phyloP scores from a whole-genome alignment of 1,140 invertebrate species.

The Brachionus asplanchnoidis region DNA sequence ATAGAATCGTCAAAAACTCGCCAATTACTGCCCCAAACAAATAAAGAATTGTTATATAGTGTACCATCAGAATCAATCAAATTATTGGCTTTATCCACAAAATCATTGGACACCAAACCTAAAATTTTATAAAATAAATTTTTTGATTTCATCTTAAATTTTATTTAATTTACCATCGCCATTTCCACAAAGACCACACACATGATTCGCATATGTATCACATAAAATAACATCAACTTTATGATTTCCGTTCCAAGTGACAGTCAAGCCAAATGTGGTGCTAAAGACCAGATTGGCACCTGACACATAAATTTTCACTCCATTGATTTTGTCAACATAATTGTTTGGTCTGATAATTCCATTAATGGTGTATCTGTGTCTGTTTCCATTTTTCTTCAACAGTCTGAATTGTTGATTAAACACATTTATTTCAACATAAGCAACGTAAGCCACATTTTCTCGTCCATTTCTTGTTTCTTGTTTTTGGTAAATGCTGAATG shows the following conservation, averaged over 20 bases:
- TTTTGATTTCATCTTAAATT: background rate
- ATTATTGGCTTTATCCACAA: slow-evolving; percentile 4
- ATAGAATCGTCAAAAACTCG: background rate
- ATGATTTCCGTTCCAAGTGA: slow-evolving; percentile 24
- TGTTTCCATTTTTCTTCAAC: background rate
- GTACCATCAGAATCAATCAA: background rate
- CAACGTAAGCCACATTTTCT: background rate
- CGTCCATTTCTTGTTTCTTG: background rate
- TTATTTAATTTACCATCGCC: background rate
- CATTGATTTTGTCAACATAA: background rate
- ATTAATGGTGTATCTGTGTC: background rate
- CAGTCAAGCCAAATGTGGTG: slow-evolving; percentile 14
- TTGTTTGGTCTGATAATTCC: background rate
- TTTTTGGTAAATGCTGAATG: background rate
- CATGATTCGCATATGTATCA: slow-evolving; percentile 9
- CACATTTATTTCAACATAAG: slow-evolving; percentile 20
- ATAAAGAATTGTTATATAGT: background rate
- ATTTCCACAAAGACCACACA: slow-evolving; percentile 37
- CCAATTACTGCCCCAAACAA: slow-evolving; percentile 15
- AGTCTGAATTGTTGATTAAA: background rate
- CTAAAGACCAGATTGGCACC: slow-evolving; percentile 12
- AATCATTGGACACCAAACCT: slow-evolving; percentile 3
- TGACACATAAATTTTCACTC: background rate
- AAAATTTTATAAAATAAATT: background rate
- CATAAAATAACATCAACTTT: slow-evolving; percentile 30